Conservation (phyloP, 1,140 invertebrate species). For the Saccostrea echinata region DNA sequence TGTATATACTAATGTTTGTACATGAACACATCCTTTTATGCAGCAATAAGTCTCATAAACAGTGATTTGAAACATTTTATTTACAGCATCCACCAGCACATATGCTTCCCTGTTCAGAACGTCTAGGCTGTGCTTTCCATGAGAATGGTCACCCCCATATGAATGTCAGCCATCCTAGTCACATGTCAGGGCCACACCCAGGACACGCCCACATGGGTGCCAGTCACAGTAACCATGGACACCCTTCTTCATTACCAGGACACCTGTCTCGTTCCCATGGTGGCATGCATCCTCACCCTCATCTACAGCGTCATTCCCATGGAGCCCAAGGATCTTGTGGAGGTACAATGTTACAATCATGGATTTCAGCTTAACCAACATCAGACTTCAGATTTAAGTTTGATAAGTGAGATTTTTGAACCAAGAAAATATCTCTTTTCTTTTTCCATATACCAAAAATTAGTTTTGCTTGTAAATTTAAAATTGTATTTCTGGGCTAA, state of each 20-base stretch:
- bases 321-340: conserved; percentile 21
- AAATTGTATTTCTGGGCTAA: background rate
- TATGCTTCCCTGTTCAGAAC: conserved; percentile 11
- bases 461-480: background rate
- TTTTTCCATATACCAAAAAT: no score
- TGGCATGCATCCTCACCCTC: conserved; percentile 18
- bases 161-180: conserved; percentile 35
- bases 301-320: conserved; percentile 14
- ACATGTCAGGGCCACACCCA: conserved; percentile 20
- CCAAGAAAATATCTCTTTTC: background rate
- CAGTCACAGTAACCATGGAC: conserved; percentile 25
- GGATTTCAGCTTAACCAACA: background rate
- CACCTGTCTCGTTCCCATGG: background rate
- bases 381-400: background rate
- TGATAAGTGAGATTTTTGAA: background rate
- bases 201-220: conserved; percentile 41
- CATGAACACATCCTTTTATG: background rate
- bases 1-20: no score
- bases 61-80: background rate
- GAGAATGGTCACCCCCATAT: conserved; percentile 40
- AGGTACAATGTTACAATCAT: background rate
- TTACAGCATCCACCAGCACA: background rate
- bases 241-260: conserved; percentile 27
- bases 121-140: conserved; percentile 9
- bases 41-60: background rate